Percentiles rank a stretch among this genome's conserved stretches.
Evolutionary conservation across 2,113 vertebrate species (phyloP).

Genomic region (Anseranas semipalmata): DNA sequence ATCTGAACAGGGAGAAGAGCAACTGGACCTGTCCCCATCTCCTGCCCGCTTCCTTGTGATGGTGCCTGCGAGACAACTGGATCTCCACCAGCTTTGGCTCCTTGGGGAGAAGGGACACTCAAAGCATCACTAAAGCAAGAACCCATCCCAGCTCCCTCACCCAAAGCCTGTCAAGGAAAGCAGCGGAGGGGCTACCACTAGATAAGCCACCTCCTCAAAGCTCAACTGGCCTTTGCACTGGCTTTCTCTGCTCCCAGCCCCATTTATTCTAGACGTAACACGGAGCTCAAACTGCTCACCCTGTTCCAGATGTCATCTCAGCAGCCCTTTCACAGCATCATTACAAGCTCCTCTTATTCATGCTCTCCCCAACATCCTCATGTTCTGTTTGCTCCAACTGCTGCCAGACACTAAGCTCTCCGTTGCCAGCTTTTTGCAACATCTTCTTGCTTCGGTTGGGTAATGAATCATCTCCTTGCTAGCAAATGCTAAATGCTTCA

Average conservation of each 20-base stretch:
- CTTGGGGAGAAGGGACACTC: not conserved
- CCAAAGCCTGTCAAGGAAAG: not conserved
- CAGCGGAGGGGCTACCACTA: not conserved
- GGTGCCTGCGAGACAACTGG: not conserved
- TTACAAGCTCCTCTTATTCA: not conserved
- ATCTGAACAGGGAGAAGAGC: not conserved
- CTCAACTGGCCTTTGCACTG: fast-evolving
- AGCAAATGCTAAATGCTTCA: not conserved
- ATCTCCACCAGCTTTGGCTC: not conserved
- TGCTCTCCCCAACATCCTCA: not conserved
- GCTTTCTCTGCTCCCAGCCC: not conserved
- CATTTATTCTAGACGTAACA: not conserved
- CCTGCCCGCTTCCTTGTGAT: fast-evolving
- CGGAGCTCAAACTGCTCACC: not conserved
- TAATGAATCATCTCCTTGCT: not conserved
- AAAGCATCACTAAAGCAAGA: not conserved
- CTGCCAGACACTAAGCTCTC: not conserved
- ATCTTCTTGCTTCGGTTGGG: not conserved
- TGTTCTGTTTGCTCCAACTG: not conserved
- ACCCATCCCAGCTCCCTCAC: not conserved
- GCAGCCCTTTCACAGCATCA: not conserved
- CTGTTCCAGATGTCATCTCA: not conserved
- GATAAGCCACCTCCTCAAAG: not conserved
- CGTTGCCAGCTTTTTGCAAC: not conserved
- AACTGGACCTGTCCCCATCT: not conserved